These are phyloP conservation scores for Ibycter americanus DNA, from an alignment of 2,797 vertebrate species.

Conservation along the genomic window DNA sequence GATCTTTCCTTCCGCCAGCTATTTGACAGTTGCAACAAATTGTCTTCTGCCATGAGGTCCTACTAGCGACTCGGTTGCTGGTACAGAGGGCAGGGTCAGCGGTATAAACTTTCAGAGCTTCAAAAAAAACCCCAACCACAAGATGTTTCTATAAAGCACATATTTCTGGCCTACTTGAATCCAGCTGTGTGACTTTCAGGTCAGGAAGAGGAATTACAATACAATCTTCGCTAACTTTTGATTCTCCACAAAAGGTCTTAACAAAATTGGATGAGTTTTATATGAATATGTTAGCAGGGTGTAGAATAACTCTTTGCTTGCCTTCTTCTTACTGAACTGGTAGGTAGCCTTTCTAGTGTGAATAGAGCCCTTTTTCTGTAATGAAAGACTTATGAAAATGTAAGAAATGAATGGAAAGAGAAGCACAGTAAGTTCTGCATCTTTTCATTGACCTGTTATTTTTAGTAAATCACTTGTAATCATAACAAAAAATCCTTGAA, in stretches of 20 bases:
- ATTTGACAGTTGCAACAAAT: constrained; percentile 11
- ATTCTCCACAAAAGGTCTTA: constrained; percentile 66
- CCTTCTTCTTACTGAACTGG: constrained; percentile 45
- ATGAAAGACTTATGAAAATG: constrained; percentile 61
- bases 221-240: constrained; percentile 61
- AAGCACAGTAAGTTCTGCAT: constrained; percentile 34
- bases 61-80: background rate
- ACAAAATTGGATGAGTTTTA: constrained; percentile 62
- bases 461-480: constrained; percentile 52
- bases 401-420: constrained; percentile 51
- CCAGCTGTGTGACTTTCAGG: constrained; percentile 65
- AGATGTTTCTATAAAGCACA: constrained; percentile 47
- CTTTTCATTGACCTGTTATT: constrained; percentile 42
- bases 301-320: constrained; percentile 64
- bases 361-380: constrained; percentile 39
- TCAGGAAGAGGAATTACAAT: constrained; percentile 61
- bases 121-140: constrained; percentile 15
- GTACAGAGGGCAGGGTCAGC: constrained; percentile 50
- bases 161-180: constrained; percentile 65
- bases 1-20: background rate
- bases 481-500: constrained; percentile 41
- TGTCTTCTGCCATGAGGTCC: constrained; percentile 10
- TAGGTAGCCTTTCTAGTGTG: constrained; percentile 57
- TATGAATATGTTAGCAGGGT: constrained; percentile 65
- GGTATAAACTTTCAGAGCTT: constrained; percentile 33